Base-by-base conservation (phyloP, 2,797 vertebrate species). In the Mus spretus region DNA sequence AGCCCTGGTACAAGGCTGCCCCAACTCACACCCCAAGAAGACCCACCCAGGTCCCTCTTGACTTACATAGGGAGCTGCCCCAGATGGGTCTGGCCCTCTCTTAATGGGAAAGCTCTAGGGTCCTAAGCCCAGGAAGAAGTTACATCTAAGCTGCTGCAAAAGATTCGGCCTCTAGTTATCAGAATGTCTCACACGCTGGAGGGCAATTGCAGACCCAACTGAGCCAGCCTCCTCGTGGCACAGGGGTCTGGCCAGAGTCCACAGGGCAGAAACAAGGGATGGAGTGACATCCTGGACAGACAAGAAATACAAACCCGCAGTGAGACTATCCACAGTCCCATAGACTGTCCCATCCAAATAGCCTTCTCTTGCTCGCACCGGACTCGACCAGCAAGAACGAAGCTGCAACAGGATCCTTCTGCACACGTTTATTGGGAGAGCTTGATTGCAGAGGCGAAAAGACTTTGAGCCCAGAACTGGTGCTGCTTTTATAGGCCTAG, bases 141-240 rank as follows among this genome's bases (percentile, higher is more conserved):
- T 19, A 34, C 22, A 55, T 8, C 67, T 20, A 15, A 20, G 44
- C 24, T 2, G 2, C 22, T 2, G 19, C 20, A 2, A 0, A 0
- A 55, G 31, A 57, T 57, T n/a, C 13, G 0, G 47, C n/a, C 67
- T 31, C 28, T 17, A 0, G 9, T 72, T 59, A 2, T 10, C 47
- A 91, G 44, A 57, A 34, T 50, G 0, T 77, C 34, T n/a, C 19
- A 10, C 22, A 28, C n/a, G 26, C 40, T 31, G 20, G 20, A 22
- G 44, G 40, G 44, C 28, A 22, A 34, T 8, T 50, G 6, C 40
- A n/a, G 40, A 67, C 1, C 6, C 61, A 50, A n/a, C 61, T 63
- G 2, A 20, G 59, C 55, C 70, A 61, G 15, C 1, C 34, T 63
- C 4, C 1, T 0, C 28, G 28, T 79, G 63, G 91, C 80, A 34